phyloP scores from a whole-genome alignment of 2,888 invertebrate genomes.

The Microctonus aethiopoides region DNA sequence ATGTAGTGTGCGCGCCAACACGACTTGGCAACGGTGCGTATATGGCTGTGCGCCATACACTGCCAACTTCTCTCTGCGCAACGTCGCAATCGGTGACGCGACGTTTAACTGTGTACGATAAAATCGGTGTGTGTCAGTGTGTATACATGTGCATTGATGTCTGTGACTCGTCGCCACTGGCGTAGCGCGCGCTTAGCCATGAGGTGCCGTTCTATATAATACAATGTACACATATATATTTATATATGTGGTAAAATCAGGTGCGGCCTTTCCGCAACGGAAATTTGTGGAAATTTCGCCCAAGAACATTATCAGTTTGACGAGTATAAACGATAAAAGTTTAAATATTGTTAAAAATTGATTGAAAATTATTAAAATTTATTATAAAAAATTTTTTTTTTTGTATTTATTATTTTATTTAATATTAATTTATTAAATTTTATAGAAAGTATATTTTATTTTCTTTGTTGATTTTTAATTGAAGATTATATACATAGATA shows the following conservation, averaged over 20 bases:
- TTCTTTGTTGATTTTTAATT: too few species aligned
- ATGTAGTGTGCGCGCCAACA: conserved; percentile 4
- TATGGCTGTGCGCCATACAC: conserved; percentile 27
- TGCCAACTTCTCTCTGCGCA: conserved; percentile 36
- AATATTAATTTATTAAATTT: too few species aligned
- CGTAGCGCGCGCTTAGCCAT: conserved; percentile 11
- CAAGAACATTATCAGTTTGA: background rate
- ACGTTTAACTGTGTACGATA: conserved; percentile 17
- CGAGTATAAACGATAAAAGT: background rate
- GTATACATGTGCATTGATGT: too few species aligned
- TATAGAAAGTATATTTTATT: too few species aligned
- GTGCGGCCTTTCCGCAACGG: conserved; percentile 44
- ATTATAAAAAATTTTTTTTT: too few species aligned
- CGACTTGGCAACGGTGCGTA: conserved; percentile 45
- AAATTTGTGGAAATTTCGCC: conserved; percentile 36
- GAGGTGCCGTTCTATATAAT: conserved; percentile 35
- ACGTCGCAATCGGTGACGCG: conserved; percentile 41
- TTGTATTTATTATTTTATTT: too few species aligned
- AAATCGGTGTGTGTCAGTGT: background rate
- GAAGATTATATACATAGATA: conserved; percentile 29
- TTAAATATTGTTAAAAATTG: background rate
- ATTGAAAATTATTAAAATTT: background rate
- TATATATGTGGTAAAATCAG: conserved; percentile 39
- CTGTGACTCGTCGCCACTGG: conserved; percentile 1
- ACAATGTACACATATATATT: background rate